These are phyloP conservation scores for Trogon melanurus DNA, from an alignment of 2,113 vertebrate genomes.

Conservation along the genomic window DNA sequence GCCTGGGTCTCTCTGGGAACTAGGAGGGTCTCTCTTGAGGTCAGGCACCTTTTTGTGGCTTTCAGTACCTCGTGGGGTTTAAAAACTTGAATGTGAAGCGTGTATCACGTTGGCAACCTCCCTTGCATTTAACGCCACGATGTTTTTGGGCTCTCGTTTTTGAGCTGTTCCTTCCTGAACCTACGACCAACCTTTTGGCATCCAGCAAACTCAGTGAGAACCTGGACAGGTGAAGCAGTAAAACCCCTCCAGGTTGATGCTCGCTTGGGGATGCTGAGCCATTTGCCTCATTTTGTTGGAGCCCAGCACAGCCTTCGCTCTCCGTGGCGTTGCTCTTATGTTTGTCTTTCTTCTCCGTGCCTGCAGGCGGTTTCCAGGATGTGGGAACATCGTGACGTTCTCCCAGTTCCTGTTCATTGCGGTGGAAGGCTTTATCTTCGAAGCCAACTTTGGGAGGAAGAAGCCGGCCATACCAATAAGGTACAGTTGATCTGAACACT, in stretches of 20 bases:
- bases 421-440: constrained; percentile 91
- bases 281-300: background rate
- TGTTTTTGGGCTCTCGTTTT: background rate
- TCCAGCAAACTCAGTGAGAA: background rate
- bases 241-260: background rate
- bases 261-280: background rate
- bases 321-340: background rate
- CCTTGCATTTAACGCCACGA: background rate
- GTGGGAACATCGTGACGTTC: constrained; percentile 95
- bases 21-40: fast-evolving
- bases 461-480: constrained; percentile 87
- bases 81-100: background rate
- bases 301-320: background rate
- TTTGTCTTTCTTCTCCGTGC: background rate
- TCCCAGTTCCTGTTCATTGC: constrained; percentile 95
- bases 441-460: constrained; percentile 90
- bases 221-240: background rate
- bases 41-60: background rate
- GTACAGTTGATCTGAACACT: constrained; percentile 55
- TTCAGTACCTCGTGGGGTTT: background rate
- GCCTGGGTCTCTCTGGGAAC: background rate
- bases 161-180: background rate
- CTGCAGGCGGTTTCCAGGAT: constrained; percentile 90
- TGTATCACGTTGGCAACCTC: background rate
- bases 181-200: background rate